Base-by-base conservation (phyloP, 2,113 vertebrate genomes). In the Heliornis fulica region DNA sequence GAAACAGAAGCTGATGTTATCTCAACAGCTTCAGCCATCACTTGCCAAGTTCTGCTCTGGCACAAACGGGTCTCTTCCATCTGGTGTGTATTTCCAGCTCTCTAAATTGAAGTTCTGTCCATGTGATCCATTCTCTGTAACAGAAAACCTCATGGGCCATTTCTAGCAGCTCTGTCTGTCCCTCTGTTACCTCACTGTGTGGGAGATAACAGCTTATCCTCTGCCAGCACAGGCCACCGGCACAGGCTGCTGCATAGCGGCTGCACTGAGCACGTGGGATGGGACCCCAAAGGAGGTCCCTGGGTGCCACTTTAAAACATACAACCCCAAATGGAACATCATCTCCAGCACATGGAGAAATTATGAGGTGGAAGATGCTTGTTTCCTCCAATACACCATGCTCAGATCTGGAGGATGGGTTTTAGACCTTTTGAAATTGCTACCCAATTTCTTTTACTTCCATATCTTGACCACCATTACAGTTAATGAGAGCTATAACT, bases 41-140 rank as follows among this genome's bases (percentile, higher is more conserved):
- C 83, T 84, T 96, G 93, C 85, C 96, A 96, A 96, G 66, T 69
- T 93, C 92, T 92, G 83, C 80, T 87, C 93, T 96, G 95, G 93
- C 93, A 95, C 72, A 57, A 83, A 71, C 1, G 7, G 57, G 76
- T 89, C 88, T 68, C 81, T 54, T 93, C 94, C 90, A 95, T 86
- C 91, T 96, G 91, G 25, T 75, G 83, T 26, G 70, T 76, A 63
- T 89, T 94, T 94, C 95, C 54, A 93, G 77, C 86, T 82, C 59
- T 66, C 81, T 51, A 29, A 87, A 94, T 57, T 65, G 87, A 76
- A 91, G 81, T 54, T 85, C 29, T 63, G 46, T 18, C 36, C 81
- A 50, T 11, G 61, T 51, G 69, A 94, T 84, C 43, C 36, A 26
- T 87, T 82, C 70, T 77, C 83, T 89, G 60, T 11, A 22, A 45